Conservation (phyloP, 2,113 vertebrate genomes). For the Struthio camelus region DNA sequence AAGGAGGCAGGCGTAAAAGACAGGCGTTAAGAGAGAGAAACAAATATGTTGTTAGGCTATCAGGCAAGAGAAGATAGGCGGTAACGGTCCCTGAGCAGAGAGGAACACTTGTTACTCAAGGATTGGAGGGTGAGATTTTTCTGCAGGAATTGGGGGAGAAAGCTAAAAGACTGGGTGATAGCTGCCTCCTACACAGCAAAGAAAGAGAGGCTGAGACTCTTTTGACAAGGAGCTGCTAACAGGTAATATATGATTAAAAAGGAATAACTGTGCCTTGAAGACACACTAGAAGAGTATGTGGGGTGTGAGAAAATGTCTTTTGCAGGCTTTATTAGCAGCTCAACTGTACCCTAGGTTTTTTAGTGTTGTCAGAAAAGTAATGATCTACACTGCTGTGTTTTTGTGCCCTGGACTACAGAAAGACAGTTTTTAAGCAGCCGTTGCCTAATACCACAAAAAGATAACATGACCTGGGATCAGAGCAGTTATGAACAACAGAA, state of each 20-base stretch:
- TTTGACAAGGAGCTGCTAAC: not conserved
- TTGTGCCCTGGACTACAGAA: slow-evolving; percentile 17
- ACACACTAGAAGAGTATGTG: not conserved
- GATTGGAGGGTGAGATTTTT: not conserved
- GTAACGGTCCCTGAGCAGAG: not conserved
- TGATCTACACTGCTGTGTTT: slow-evolving; percentile 41
- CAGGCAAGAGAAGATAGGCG: not conserved
- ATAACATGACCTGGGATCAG: slow-evolving; percentile 34
- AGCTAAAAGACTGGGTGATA: slow-evolving; percentile 17
- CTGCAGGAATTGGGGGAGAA: not conserved
- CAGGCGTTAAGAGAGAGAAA: not conserved
- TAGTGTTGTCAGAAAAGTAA: slow-evolving; percentile 30
- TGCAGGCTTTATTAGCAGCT: slow-evolving; percentile 41
- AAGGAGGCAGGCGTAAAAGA: not conserved
- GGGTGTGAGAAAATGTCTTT: slow-evolving; percentile 21
- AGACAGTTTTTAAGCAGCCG: slow-evolving; percentile 11
- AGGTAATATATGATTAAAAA: slow-evolving; percentile 43
- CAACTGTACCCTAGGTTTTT: slow-evolving; percentile 9
- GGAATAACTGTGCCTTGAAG: slow-evolving; percentile 28
- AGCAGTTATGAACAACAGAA: slow-evolving; percentile 14
- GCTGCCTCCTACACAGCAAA: not conserved
- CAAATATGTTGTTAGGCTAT: not conserved
- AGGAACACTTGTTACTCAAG: not conserved
- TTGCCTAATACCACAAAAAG: slow-evolving; percentile 32
- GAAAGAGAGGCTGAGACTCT: not conserved